A percentile compares a stretch with the other conserved stretches of the same genome.
Evolutionary conservation across 2,113 vertebrate genomes (phyloP).

Genomic region (Pomatorhinus ruficollis): DNA sequence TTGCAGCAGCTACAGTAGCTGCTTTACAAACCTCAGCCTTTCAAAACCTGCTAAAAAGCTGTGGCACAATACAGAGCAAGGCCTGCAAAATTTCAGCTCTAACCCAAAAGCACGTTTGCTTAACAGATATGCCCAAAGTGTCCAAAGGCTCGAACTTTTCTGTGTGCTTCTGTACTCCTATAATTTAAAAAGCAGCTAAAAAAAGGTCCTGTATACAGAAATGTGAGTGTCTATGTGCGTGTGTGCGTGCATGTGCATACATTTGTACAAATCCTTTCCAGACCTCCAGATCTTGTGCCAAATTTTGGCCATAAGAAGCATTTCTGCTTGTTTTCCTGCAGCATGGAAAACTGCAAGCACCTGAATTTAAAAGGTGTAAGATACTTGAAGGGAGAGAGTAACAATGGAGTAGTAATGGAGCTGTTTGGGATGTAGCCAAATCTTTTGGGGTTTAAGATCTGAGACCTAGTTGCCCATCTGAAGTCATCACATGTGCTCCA

Average conservation of each 20-base stretch:
- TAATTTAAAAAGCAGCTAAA: not conserved
- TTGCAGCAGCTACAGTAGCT: not conserved
- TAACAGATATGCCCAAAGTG: not conserved
- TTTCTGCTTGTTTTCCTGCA: conserved; percentile 10
- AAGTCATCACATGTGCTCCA: not conserved
- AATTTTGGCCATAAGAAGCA: not conserved
- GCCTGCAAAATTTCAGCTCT: not conserved
- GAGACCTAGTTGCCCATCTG: not conserved
- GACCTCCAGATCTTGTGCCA: not conserved
- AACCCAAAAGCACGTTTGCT: not conserved
- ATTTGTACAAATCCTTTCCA: conserved; percentile 40
- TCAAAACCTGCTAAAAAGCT: not conserved
- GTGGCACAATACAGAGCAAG: not conserved
- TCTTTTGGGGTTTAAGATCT: not conserved
- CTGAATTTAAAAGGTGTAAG: not conserved
- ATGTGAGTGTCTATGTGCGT: not conserved
- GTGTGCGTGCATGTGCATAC: not conserved
- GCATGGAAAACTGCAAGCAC: not conserved
- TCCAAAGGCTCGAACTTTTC: not conserved
- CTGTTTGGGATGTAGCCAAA: not conserved
- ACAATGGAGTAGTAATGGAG: not conserved
- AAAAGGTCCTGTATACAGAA: not conserved
- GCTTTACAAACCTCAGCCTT: not conserved
- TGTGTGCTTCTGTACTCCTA: not conserved
- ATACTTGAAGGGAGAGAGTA: not conserved